Percentiles rank a stretch among this genome's conserved stretches.
phyloP scores from a whole-genome alignment of 2,888 invertebrate species.

The Nephrotoma guestfalica region DNA sequence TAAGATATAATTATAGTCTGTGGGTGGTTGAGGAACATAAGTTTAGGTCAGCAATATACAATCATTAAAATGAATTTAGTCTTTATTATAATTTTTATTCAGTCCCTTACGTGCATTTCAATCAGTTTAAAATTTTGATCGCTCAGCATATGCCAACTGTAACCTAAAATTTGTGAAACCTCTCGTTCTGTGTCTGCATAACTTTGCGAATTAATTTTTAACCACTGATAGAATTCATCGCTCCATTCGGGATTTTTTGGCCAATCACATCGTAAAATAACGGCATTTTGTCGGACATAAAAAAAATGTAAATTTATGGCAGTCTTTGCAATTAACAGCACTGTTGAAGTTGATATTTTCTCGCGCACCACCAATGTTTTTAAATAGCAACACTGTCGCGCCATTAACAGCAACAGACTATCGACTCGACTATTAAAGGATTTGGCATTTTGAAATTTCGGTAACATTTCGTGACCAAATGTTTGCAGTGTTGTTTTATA shows the following conservation, averaged over 20 bases:
- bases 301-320: constrained; percentile 46
- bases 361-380: constrained; percentile 60
- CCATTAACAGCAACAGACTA: constrained; percentile 47
- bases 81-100: neutral
- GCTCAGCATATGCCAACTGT: constrained; percentile 49
- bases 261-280: constrained; percentile 57
- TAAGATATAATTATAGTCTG: neutral
- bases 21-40: neutral
- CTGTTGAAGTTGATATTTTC: constrained; percentile 60
- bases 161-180: constrained; percentile 51
- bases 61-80: neutral
- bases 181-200: constrained; percentile 51
- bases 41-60: neutral
- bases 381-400: constrained; percentile 48
- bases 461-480: constrained; percentile 53
- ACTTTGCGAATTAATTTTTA: constrained; percentile 42
- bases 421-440: constrained; percentile 58
- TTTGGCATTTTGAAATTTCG: constrained; percentile 48
- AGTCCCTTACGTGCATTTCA: constrained; percentile 23
- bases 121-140: constrained; percentile 47
- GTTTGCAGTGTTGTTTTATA: constrained; percentile 46
- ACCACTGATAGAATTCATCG: constrained; percentile 48
- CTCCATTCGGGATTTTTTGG: constrained; percentile 49
- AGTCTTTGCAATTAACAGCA: constrained; percentile 51
- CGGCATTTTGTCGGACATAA: constrained; percentile 53